phyloP scores from a whole-genome alignment of 1,140 invertebrate genomes.

The Temnothorax nylanderi region DNA sequence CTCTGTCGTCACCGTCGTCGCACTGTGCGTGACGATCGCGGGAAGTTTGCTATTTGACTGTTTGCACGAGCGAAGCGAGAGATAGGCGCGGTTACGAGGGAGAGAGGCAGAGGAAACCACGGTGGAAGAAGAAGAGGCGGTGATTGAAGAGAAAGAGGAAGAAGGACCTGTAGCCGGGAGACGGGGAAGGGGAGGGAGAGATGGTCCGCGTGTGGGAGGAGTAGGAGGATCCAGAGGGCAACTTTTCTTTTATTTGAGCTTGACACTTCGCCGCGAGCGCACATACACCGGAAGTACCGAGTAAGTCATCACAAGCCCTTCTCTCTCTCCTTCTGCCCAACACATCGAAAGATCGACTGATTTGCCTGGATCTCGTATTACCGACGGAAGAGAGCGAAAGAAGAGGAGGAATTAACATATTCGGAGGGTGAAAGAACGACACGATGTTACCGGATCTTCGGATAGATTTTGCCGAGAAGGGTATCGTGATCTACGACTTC shows the following conservation, averaged over 20 bases:
- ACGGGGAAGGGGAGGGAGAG: conserved; percentile 68
- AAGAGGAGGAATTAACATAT: background rate
- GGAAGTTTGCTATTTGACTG: conserved; percentile 73
- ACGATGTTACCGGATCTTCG: conserved; percentile 50
- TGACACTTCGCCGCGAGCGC: conserved; percentile 79
- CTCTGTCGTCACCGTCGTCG: conserved; percentile 44
- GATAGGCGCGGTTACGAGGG: conserved; percentile 62
- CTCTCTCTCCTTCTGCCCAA: background rate
- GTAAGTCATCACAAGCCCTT: conserved; percentile 21
- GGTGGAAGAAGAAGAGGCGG: conserved; percentile 61
- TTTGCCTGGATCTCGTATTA: background rate
- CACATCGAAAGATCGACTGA: background rate
- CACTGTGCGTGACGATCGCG: conserved; percentile 54
- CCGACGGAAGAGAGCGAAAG: background rate
- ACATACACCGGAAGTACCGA: conserved; percentile 78
- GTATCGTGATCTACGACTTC: conserved; percentile 9
- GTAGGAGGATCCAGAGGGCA: conserved; percentile 78
- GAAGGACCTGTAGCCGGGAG: conserved; percentile 56
- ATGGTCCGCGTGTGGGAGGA: conserved; percentile 70
- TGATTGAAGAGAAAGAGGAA: conserved; percentile 63
- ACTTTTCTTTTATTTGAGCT: conserved; percentile 83
- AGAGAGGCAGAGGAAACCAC: conserved; percentile 63
- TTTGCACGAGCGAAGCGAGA: conserved; percentile 69
- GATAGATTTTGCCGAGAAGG: conserved; percentile 29
- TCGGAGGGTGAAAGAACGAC: conserved; percentile 35